Conservation (phyloP, 2,888 invertebrate genomes). For the Hirudinaria manillensis region DNA sequence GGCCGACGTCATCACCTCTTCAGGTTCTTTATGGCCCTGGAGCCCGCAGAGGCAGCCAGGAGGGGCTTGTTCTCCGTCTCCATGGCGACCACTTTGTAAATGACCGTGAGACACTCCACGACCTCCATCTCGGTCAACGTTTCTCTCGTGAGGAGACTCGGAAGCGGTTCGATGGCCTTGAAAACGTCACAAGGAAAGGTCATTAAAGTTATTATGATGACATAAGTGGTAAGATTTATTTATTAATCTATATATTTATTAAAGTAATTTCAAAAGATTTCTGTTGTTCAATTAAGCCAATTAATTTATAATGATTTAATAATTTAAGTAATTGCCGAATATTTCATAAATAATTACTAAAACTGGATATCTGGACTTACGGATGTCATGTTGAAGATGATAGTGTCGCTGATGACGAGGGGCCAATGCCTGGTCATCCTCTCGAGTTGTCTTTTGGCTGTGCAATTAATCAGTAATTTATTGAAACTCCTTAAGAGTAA, state of each 20-base stretch:
- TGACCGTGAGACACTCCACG: conserved; percentile 75
- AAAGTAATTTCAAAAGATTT: too few relatives aligned
- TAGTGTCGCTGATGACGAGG: conserved; percentile 76
- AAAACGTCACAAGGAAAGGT: not conserved
- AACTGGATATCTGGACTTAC: too few relatives aligned
- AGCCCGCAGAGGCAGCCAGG: conserved; percentile 58
- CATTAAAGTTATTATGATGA: conserved; percentile 19
- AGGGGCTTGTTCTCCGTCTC: conserved; percentile 78
- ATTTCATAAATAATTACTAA: too few relatives aligned
- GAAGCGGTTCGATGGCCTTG: conserved; percentile 66
- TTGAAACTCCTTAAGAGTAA: too few relatives aligned
- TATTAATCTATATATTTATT: not conserved
- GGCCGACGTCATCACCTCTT: not conserved
- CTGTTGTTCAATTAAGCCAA: too few relatives aligned
- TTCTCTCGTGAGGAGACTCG: conserved; percentile 73
- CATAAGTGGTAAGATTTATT: not conserved
- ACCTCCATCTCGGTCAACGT: conserved; percentile 78
- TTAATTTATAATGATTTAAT: too few relatives aligned
- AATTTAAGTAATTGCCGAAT: too few relatives aligned
- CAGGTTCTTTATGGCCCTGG: conserved; percentile 22
- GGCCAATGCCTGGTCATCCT: conserved; percentile 73
- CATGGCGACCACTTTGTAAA: conserved; percentile 71
- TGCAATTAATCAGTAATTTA: not conserved
- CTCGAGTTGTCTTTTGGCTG: conserved; percentile 60
- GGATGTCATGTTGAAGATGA: conserved; percentile 63